Conservation (phyloP, 2,113 vertebrate genomes). For the Manacus vitellinus region DNA sequence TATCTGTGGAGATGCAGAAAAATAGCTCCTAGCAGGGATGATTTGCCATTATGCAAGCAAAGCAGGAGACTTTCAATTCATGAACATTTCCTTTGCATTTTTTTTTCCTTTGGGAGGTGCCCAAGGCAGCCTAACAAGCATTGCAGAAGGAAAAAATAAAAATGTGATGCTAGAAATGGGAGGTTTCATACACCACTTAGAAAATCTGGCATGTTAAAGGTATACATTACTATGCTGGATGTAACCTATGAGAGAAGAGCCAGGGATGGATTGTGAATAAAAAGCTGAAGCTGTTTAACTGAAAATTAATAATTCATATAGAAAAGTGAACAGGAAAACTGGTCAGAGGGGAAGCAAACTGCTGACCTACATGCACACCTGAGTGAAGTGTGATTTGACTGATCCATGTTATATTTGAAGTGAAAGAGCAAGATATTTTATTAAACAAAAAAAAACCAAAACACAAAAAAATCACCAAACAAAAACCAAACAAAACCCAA, state of each 20-base stretch:
- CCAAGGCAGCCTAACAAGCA: background rate
- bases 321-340: background rate
- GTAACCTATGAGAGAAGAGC: background rate
- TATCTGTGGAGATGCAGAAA: background rate
- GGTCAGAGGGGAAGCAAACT: background rate
- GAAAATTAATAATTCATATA: background rate
- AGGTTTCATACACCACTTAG: background rate
- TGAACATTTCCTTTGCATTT: background rate
- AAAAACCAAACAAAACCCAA: background rate
- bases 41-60: background rate
- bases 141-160: background rate
- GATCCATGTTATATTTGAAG: background rate
- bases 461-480: too few relatives aligned
- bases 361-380: background rate
- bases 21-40: background rate
- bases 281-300: background rate
- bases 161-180: background rate
- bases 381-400: background rate
- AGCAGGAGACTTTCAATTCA: background rate
- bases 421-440: background rate
- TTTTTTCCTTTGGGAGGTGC: background rate
- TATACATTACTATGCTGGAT: background rate
- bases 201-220: background rate
- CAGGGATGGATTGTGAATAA: background rate
- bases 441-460: background rate